Evolutionary conservation across 2,888 invertebrate species (phyloP), one percentile per base, ranked within the genome.

Genomic region (Flexamia atlantica): DNA sequence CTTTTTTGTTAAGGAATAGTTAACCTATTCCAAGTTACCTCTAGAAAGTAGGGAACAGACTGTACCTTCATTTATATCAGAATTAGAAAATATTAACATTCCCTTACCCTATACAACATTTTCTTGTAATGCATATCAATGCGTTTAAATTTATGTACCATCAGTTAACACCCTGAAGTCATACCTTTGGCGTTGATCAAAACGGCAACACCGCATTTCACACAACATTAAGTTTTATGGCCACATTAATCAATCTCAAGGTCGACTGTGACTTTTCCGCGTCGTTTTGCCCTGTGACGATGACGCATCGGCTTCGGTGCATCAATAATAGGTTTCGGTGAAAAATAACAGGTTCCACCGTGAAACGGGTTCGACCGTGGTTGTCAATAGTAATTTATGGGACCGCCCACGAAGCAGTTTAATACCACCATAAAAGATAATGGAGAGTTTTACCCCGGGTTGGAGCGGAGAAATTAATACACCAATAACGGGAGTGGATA

Each of bases 361-460:
- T 30, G 64, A 30, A 64, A 64, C 64, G 30, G 64, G 64, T 64
- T 57, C 53, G 12, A 23, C 23, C 3, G 64, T 10, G 64, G 14
- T 64, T 64, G 12, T 1, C 28, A 28, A 30, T 1, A 14, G 14
- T 64, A 14, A 64, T 64, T 9, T 14, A 64, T 64, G 64, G 5
- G 64, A 30, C 64, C 64, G 25, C 64, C 28, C 64, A 64, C 64
- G 64, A 64, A 64, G 64, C 28, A 1, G 28, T 64, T 64, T 12
- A 64, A 64, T 64, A 12, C 30, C 5, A 14, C 28, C 64, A 30
- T 64, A 64, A 64, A 64, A 64, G 64, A 10, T 64, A 64, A 64
- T 64, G 1, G 57, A 12, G 57, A 57, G 23, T 57, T 57, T 12
- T 14, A 57, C 23, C 25, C 25, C 2, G 20, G 12, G 12, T 46